These are phyloP conservation scores for Ypsolopha scabrella DNA, from an alignment of 2,888 invertebrate genomes.

Conservation along the genomic window DNA sequence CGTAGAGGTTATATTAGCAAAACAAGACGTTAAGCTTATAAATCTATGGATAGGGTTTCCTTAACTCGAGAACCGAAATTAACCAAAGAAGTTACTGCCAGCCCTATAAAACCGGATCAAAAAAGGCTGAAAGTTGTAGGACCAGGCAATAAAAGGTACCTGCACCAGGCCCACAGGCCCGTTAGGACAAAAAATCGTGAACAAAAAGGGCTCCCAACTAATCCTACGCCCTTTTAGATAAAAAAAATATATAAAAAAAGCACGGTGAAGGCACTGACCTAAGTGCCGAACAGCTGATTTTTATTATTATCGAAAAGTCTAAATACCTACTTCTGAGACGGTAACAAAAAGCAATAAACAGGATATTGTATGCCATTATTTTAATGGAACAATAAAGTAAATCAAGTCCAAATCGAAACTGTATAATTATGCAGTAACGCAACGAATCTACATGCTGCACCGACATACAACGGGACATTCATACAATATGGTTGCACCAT, in stretches of 20 bases:
- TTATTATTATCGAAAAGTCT: too few species aligned
- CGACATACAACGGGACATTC: neutral
- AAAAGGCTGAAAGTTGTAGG: neutral
- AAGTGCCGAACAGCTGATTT: too few species aligned
- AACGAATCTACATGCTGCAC: constrained; percentile 12
- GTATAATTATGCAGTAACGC: constrained; percentile 15
- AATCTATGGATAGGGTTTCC: too few species aligned
- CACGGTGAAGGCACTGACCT: too few species aligned
- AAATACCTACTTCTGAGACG: too few species aligned
- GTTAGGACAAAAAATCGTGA: neutral
- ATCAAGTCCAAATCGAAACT: neutral
- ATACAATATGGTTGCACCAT: constrained; percentile 12
- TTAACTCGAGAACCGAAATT: neutral
- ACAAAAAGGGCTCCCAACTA: too few species aligned
- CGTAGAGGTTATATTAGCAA: too few species aligned
- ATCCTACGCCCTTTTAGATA: too few species aligned
- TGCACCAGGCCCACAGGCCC: neutral
- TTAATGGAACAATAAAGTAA: neutral
- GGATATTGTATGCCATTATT: too few species aligned
- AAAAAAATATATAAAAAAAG: too few species aligned
- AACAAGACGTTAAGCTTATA: too few species aligned
- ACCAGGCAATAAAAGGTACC: neutral
- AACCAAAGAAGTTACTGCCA: neutral
- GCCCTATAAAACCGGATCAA: neutral
- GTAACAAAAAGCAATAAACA: too few species aligned